Evolutionary conservation across 2,113 vertebrate genomes (phyloP), one percentile per base, ranked within the genome.

Genomic region (Phalacrocorax brasilianus): DNA sequence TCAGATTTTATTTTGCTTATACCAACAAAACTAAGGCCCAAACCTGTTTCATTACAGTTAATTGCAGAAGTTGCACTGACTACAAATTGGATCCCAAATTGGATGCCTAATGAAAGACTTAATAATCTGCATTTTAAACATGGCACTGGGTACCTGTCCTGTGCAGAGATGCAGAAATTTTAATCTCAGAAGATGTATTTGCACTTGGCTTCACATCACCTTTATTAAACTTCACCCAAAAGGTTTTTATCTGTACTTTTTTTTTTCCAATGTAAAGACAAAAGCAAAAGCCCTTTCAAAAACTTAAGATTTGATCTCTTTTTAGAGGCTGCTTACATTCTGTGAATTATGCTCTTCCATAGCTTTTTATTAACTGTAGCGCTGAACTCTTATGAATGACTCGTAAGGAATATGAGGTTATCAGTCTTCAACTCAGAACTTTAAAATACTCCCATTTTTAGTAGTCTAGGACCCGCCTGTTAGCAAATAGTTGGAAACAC

Each of bases 91-190:
- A 86, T 88, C 71, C 68, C 71, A 83, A 53, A 93, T 71, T 81
- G 75, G 52, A 91, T 94, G n/a, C 63, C 65, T 96, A 94, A 94
- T 86, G 73, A 81, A 88, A 90, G 79, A 49, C 52, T 90, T 92
- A 81, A 80, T 93, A 88, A 92, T 78, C 40, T 78, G 49, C 52
- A 89, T 92, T 94, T 93, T 93, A 91, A 94, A 86, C 47, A 35
- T 78, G 65, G 52, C 72, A 89, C n/a, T 89, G 38, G 23, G 24
- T 96, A 93, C 65, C 91, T 18, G 12, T 92, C 83, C 83, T 91
- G 85, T 61, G 85, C 93, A 94, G 40, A 96, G 76, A 86, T 71
- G 92, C 80, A 92, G 91, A 96, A 93, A 89, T 86, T 94, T 85
- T 87, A 89, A 92, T 95, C 88, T 96, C 73, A 56, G 59, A 95